phyloP scores from a whole-genome alignment of 2,797 vertebrate genomes.

The Meda fulgida region DNA sequence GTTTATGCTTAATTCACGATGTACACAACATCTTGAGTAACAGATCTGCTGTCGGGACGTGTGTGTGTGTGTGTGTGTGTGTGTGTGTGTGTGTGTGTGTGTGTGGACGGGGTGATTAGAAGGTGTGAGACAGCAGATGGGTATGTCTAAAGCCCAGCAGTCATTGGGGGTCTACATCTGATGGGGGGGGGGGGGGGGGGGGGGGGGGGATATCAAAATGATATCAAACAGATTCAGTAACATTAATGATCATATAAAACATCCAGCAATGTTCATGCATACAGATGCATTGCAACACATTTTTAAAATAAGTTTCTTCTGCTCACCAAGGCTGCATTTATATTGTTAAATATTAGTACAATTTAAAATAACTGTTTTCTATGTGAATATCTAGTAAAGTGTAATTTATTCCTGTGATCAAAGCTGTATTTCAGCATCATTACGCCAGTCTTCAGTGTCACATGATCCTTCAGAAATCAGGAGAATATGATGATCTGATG shows the following conservation, averaged over 20 bases:
- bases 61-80: conserved; percentile 49
- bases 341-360: too few species aligned
- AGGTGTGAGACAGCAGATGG: conserved; percentile 86
- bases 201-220: too few species aligned
- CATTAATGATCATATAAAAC: conserved; percentile 55
- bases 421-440: too few species aligned
- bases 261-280: neutral
- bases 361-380: too few species aligned
- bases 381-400: too few species aligned
- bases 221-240: conserved; percentile 68
- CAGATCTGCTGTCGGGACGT: conserved; percentile 43
- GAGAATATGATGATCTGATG: too few species aligned
- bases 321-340: too few species aligned
- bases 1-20: conserved; percentile 22
- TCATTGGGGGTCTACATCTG: conserved; percentile 62
- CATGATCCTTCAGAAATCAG: too few species aligned
- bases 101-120: conserved; percentile 70
- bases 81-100: conserved; percentile 18
- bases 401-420: too few species aligned
- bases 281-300: neutral
- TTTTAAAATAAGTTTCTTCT: too few species aligned
- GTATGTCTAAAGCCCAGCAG: conserved; percentile 76
- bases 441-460: too few species aligned
- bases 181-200: conserved; percentile 57
- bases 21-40: conserved; percentile 49